Conservation (phyloP, 2,888 invertebrate genomes). For the Drosophila flavopinicola region DNA sequence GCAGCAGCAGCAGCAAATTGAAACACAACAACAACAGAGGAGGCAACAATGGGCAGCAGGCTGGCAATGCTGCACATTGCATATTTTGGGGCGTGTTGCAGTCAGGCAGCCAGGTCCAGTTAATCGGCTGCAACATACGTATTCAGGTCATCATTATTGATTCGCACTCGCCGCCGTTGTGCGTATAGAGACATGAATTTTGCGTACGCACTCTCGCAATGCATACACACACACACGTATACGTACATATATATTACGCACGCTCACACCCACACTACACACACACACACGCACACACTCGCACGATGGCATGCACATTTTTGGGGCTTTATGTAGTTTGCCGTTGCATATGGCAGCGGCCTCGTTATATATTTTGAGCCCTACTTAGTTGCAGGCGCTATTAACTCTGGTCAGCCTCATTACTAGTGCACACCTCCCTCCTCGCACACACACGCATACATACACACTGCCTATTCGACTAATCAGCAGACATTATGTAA, state of each 20-base stretch:
- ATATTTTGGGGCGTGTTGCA: constrained; percentile 64
- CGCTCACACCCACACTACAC: constrained; percentile 39
- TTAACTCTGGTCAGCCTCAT: constrained; percentile 66
- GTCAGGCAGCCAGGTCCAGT: constrained; percentile 59
- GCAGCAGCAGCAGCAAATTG: constrained; percentile 33
- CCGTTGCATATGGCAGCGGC: constrained; percentile 45
- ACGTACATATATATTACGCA: constrained; percentile 34
- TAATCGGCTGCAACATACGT: constrained; percentile 75
- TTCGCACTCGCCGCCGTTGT: constrained; percentile 69
- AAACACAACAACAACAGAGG: constrained; percentile 39
- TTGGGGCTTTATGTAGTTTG: constrained; percentile 46
- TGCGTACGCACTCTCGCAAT: constrained; percentile 69
- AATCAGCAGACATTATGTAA: constrained; percentile 75
- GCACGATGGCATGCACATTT: constrained; percentile 49
- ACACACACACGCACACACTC: constrained; percentile 15
- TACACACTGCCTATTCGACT: constrained; percentile 35
- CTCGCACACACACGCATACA: constrained; percentile 15
- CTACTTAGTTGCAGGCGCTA: constrained; percentile 64
- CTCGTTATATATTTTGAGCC: constrained; percentile 68
- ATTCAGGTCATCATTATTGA: constrained; percentile 80
- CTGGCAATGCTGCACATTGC: constrained; percentile 54
- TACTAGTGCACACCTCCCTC: constrained; percentile 22
- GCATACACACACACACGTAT: constrained; percentile 27
- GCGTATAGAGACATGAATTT: constrained; percentile 77
- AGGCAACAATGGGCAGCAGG: constrained; percentile 8